These are phyloP conservation scores for Oscheius sp. DNA, from an alignment of 2,888 invertebrate species.

Conservation along the genomic window DNA sequence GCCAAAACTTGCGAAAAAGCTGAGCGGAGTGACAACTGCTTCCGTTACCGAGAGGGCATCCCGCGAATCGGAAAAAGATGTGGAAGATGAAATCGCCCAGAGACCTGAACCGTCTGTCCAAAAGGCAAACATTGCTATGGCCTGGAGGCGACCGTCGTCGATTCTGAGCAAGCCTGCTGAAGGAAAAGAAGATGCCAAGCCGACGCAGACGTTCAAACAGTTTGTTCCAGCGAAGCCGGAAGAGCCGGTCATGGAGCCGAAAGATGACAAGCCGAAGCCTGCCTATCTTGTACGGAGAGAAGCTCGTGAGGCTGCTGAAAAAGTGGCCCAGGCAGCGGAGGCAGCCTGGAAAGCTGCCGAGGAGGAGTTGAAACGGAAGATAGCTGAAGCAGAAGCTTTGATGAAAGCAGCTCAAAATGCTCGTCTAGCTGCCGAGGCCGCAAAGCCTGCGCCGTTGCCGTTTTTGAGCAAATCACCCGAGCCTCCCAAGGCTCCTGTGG, in stretches of 20 bases:
- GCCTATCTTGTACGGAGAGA: conserved; percentile 26
- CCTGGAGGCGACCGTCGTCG: conserved; percentile 13
- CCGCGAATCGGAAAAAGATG: conserved; percentile 14
- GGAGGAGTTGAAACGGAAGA: conserved; percentile 25
- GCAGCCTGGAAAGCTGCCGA: conserved; percentile 17
- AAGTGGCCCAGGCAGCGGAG: neutral
- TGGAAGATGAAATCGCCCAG: conserved; percentile 16
- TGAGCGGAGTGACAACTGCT: conserved; percentile 23
- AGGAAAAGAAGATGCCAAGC: conserved; percentile 3
- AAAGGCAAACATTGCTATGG: conserved; percentile 24
- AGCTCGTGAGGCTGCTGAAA: conserved; percentile 19
- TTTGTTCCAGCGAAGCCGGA: neutral
- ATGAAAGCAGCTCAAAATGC: conserved; percentile 24
- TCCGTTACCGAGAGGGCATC: conserved; percentile 24
- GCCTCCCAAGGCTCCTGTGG: conserved; percentile 10
- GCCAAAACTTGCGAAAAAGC: conserved; percentile 14
- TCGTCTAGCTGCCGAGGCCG: conserved; percentile 18
- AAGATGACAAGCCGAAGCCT: conserved; percentile 24
- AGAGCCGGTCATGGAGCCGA: conserved; percentile 12
- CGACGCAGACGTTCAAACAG: neutral
- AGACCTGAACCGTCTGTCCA: neutral
- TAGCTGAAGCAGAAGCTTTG: conserved; percentile 22
- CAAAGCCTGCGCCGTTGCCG: conserved; percentile 11
- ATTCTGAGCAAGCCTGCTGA: conserved; percentile 14
- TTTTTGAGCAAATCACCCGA: conserved; percentile 13